Evolutionary conservation across 2,113 vertebrate species (phyloP).

Genomic region (Colinus virginianus): DNA sequence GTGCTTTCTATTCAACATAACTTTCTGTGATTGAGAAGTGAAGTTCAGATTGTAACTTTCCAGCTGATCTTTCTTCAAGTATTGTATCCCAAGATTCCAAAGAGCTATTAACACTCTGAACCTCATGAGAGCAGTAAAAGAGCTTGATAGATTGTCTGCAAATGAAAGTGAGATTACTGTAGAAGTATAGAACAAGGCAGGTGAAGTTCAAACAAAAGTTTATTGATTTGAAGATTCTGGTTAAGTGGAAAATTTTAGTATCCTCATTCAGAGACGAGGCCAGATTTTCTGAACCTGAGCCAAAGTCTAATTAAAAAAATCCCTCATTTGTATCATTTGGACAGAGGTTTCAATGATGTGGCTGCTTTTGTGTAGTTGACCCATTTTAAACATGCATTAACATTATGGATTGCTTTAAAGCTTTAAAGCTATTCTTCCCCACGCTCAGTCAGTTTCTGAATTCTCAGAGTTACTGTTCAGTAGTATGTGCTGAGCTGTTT

Average conservation of each 20-base stretch:
- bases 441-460: not conserved
- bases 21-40: conserved; percentile 5
- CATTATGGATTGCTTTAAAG: not conserved
- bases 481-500: not conserved
- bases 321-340: not conserved
- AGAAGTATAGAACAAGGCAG: not conserved
- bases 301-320: not conserved
- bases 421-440: not conserved
- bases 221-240: conserved; percentile 37
- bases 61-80: conserved; percentile 48
- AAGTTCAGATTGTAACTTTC: conserved; percentile 11
- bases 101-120: conserved; percentile 28
- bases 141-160: conserved; percentile 38
- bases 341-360: not conserved
- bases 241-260: conserved; percentile 21
- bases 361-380: not conserved
- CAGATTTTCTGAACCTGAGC: not conserved
- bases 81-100: conserved; percentile 22
- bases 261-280: not conserved
- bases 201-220: conserved; percentile 43
- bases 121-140: conserved; percentile 25
- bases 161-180: conserved; percentile 42
- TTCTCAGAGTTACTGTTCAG: not conserved
- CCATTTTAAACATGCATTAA: not conserved
- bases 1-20: not conserved